Evolutionary conservation across 2,797 vertebrate species (phyloP), one percentile per base, ranked within the genome.

Genomic region (Odontamblyopus rebecca): DNA sequence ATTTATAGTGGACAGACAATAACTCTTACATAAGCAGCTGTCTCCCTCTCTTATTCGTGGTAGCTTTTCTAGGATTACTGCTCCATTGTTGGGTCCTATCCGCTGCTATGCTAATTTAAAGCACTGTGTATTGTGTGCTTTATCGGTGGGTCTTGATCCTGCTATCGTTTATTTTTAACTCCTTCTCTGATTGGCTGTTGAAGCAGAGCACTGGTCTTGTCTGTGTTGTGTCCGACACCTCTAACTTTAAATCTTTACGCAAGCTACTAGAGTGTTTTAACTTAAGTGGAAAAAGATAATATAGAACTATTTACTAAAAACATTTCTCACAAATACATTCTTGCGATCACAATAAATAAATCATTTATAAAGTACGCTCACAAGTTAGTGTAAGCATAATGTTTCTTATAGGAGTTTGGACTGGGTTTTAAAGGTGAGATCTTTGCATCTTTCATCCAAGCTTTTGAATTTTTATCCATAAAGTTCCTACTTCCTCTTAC

Each of bases 1-100:
- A 86, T 88, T 87, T 82, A 85, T 77, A 83, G 82, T 80, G 67
- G 68, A 86, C 85, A 82, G 83, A 88, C 71, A 79, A 89, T 88
- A 90, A 91, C 85, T 90, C 86, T 91, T 88, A 90, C 85, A 90
- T 89, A 90, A 93, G 88, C 90, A 93, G 91, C 92, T 93, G 92
- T 93, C 92, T 91, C 86, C 67, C 79, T 87, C 82, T 88, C 85
- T 92, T 88, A 93, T 85, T 91, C 88, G 82, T 78, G 73, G 76
- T 86, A 91, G 91, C 91, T 92, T 93, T 93, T 89, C 85, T 86
- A 74, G 89, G 90, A 94, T 94, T 93, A 93, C 85, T 61, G 79
- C 66, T 72, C 88, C 89, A 93, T 93, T 94, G 91, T 91, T 90
- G 83, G 75, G 71, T 61, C 79, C 80, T 79, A 91, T 88, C 90